These are phyloP conservation scores for Zapornia atra DNA, from an alignment of 2,113 vertebrate genomes.

Conservation along the genomic window DNA sequence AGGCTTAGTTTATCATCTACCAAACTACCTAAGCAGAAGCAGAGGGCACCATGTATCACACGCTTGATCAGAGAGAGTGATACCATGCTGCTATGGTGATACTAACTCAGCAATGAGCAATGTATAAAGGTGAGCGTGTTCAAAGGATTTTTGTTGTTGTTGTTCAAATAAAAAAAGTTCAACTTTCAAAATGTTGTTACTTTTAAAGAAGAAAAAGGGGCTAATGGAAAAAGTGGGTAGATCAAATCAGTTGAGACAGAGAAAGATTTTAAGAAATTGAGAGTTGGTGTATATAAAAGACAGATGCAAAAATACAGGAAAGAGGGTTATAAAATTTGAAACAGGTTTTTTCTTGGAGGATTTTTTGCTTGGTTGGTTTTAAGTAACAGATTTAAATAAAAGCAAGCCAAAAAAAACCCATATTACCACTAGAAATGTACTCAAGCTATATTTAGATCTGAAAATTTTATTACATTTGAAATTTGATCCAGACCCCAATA, in stretches of 20 bases:
- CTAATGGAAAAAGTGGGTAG: not conserved
- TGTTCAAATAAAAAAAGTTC: not conserved
- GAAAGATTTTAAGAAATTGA: not conserved
- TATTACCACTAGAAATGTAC: not conserved
- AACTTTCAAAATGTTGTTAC: not conserved
- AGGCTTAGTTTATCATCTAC: constrained; percentile 47
- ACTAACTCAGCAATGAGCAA: not conserved
- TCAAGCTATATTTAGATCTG: not conserved
- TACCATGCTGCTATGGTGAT: not conserved
- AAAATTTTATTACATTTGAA: not conserved
- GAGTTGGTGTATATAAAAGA: not conserved
- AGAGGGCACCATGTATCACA: not conserved
- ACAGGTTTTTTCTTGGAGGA: not conserved
- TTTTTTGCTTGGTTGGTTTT: not conserved
- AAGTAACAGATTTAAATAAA: not conserved
- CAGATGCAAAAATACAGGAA: not conserved
- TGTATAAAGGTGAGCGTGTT: not conserved
- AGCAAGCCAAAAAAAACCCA: not conserved
- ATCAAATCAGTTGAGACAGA: not conserved
- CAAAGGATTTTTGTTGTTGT: not conserved
- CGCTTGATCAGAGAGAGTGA: not conserved
- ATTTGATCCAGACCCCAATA: not conserved
- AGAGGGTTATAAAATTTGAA: not conserved
- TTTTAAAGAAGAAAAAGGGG: not conserved
- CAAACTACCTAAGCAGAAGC: not conserved